A percentile compares a stretch with the other conserved stretches of the same genome.
phyloP scores from a whole-genome alignment of 2,797 vertebrate genomes.

The Selene dorsalis region DNA sequence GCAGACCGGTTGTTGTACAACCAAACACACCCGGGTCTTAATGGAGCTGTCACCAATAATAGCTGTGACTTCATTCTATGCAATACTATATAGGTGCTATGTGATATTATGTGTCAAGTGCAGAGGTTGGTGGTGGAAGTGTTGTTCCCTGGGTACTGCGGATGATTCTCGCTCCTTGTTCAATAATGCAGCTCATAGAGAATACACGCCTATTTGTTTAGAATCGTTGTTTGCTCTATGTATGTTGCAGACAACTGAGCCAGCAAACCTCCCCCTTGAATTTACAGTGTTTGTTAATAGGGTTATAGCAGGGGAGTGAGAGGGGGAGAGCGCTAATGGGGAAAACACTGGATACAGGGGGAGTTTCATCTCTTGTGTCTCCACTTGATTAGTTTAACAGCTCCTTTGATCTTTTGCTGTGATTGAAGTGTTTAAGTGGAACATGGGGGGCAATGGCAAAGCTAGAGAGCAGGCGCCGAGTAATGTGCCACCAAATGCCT shows the following conservation, averaged over 20 bases:
- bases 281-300: conserved; percentile 81
- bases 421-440: conserved; percentile 97
- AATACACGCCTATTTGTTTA: conserved; percentile 72
- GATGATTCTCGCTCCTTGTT: conserved; percentile 58
- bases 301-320: conserved; percentile 81
- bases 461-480: conserved; percentile 86
- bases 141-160: conserved; percentile 51
- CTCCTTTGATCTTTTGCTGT: conserved; percentile 96
- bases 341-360: conserved; percentile 84
- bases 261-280: conserved; percentile 76
- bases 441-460: conserved; percentile 91
- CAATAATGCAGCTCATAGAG: conserved; percentile 67
- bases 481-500: conserved; percentile 93
- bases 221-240: conserved; percentile 79
- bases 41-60: conserved; percentile 38
- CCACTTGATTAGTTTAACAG: conserved; percentile 98
- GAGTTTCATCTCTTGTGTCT: conserved; percentile 87
- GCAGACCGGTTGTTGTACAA: conserved; percentile 14
- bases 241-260: conserved; percentile 87
- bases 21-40: conserved; percentile 38
- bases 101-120: neutral
- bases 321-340: conserved; percentile 64
- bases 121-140: conserved; percentile 41
- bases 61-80: conserved; percentile 14
- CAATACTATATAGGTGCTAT: conserved; percentile 17